Conservation (phyloP, 2,888 invertebrate genomes). For the Xestobium rufovillosum region DNA sequence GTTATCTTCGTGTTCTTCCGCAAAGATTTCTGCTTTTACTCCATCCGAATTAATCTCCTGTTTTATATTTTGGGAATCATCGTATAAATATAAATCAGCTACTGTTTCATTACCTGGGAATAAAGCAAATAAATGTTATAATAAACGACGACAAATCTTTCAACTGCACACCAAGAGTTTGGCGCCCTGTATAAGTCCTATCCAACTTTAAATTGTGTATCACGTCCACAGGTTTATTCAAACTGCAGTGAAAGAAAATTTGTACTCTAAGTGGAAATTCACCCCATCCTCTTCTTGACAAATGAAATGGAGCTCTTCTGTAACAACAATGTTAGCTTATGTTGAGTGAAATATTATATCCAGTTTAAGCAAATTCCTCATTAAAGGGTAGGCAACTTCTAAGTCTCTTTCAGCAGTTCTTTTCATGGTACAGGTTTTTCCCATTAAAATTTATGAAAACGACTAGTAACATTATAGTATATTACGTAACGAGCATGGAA, state of each 20-base stretch:
- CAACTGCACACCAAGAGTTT: constrained; percentile 78
- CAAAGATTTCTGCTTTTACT: constrained; percentile 7
- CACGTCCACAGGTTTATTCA: constrained; percentile 72
- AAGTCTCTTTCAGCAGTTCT: too few relatives aligned
- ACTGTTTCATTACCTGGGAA: constrained; percentile 73
- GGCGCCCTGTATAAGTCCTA: constrained; percentile 72
- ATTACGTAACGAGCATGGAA: too few relatives aligned
- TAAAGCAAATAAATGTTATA: constrained; percentile 22
- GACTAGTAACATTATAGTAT: too few relatives aligned
- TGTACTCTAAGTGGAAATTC: constrained; percentile 81
- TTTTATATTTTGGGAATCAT: constrained; percentile 20
- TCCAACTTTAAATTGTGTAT: constrained; percentile 77
- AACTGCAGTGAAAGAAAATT: constrained; percentile 63
- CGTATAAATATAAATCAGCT: constrained; percentile 62
- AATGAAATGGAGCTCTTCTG: constrained; percentile 73
- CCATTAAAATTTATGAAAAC: too few relatives aligned
- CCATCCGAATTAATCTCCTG: constrained; percentile 14
- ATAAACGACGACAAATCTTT: background rate
- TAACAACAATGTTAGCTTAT: too few relatives aligned
- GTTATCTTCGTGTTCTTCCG: constrained; percentile 4
- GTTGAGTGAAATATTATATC: too few relatives aligned
- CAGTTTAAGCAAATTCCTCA: too few relatives aligned
- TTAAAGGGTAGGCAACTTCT: too few relatives aligned
- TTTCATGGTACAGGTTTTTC: too few relatives aligned
- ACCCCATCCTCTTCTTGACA: constrained; percentile 84